A percentile compares a stretch with the other conserved stretches of the same genome.
Conservation (phyloP, 2,888 invertebrate genomes). For the Crioceris asparagi region DNA sequence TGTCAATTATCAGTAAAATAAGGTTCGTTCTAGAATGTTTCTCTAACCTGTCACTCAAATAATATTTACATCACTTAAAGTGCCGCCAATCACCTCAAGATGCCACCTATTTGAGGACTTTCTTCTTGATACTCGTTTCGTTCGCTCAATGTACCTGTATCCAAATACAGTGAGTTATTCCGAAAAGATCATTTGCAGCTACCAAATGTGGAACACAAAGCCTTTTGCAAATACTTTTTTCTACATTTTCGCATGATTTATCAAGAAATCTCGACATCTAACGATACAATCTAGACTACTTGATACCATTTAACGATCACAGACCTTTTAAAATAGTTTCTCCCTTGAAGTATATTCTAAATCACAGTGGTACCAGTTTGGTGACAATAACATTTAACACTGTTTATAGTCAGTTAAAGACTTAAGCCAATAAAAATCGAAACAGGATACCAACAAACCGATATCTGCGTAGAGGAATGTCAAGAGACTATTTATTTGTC, state of each 20-base stretch:
- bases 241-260: slow-evolving; percentile 15
- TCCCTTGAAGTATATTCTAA: slow-evolving; percentile 15
- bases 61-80: no score
- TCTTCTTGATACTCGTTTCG: no score
- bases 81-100: no score
- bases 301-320: slow-evolving; percentile 12
- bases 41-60: no score
- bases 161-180: no score
- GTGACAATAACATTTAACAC: slow-evolving; percentile 23
- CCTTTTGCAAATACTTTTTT: slow-evolving; percentile 7
- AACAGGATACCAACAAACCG: slow-evolving; percentile 15
- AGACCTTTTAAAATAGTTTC: slow-evolving; percentile 9
- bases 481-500: no score
- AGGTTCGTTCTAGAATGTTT: no score
- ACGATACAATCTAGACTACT: slow-evolving; percentile 11
- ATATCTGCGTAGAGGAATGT: slow-evolving; percentile 15
- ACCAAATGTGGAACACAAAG: slow-evolving; percentile 8
- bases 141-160: no score
- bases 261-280: slow-evolving; percentile 11
- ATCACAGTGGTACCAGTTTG: slow-evolving; percentile 20
- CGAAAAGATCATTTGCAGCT: background rate
- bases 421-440: slow-evolving; percentile 16
- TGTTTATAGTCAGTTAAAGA: slow-evolving; percentile 17
- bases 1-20: no score
- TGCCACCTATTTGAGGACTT: no score